phyloP scores from a whole-genome alignment of 2,113 vertebrate species.

The Chionomys nivalis region DNA sequence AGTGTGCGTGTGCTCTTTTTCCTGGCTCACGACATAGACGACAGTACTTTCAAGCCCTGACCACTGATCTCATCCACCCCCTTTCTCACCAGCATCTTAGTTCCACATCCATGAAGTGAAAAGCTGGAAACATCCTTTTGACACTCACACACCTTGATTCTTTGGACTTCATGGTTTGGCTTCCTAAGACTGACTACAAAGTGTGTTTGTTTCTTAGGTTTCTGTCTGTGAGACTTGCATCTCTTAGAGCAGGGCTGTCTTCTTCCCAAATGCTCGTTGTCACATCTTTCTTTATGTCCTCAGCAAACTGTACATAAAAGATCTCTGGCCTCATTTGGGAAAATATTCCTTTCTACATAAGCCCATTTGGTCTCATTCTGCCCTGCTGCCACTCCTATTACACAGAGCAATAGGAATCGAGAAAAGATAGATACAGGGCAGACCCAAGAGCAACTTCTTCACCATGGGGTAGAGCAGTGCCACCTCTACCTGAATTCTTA shows the following conservation, averaged over 20 bases:
- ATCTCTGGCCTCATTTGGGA: neutral
- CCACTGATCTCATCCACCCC: neutral
- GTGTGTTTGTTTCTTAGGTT: neutral
- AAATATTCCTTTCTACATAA: neutral
- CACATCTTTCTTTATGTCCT: neutral
- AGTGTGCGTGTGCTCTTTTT: neutral
- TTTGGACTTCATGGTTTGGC: neutral
- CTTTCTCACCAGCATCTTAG: neutral
- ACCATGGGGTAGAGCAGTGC: neutral
- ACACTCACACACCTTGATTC: neutral
- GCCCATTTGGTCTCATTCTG: neutral
- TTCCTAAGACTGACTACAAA: neutral
- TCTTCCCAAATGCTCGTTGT: neutral
- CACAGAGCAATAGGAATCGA: neutral
- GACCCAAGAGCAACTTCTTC: neutral
- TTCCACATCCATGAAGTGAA: neutral
- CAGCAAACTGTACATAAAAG: neutral
- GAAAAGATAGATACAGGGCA: neutral
- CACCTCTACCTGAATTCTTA: neutral
- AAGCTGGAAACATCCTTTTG: neutral
- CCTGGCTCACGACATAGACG: neutral
- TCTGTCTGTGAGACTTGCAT: neutral
- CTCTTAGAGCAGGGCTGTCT: neutral
- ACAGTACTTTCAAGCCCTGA: neutral
- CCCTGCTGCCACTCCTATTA: neutral